These are phyloP conservation scores for Eupithecia exiguata DNA, from an alignment of 2,888 invertebrate genomes.

Conservation along the genomic window DNA sequence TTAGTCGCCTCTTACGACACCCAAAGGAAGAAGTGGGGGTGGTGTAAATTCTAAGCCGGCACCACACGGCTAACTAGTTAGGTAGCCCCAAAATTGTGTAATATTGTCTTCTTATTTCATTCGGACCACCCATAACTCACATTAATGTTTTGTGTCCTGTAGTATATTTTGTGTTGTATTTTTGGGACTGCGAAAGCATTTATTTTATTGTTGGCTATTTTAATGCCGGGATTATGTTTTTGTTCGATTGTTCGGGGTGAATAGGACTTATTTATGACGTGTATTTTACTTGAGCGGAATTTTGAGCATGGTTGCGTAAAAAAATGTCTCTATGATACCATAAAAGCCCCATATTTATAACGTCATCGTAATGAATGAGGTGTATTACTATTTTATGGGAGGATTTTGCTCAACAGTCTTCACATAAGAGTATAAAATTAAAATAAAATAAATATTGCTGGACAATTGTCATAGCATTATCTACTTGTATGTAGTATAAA, in stretches of 20 bases:
- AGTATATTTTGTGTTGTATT: slow-evolving; percentile 44
- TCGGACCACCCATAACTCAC: slow-evolving; percentile 50
- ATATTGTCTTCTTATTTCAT: slow-evolving; percentile 61
- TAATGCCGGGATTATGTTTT: slow-evolving; percentile 34
- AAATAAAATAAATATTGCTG: too few species aligned
- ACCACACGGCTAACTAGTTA: too few species aligned
- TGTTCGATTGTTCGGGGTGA: slow-evolving; percentile 22
- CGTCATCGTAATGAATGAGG: neutral
- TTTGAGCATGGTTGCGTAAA: neutral
- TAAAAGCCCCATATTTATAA: neutral
- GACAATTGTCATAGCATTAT: too few species aligned
- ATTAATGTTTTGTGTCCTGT: slow-evolving; percentile 45
- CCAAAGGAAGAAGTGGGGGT: too few species aligned
- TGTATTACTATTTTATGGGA: neutral
- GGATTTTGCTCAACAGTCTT: neutral
- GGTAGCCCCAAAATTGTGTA: slow-evolving; percentile 46
- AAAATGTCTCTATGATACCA: neutral
- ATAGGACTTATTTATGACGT: slow-evolving; percentile 30
- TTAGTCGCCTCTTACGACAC: too few species aligned
- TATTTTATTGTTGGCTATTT: slow-evolving; percentile 46
- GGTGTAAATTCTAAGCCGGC: too few species aligned
- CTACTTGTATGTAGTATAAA: too few species aligned
- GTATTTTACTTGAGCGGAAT: slow-evolving; percentile 14
- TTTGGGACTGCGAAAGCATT: slow-evolving; percentile 40
- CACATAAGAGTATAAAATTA: too few species aligned